Percentiles rank a stretch among this genome's conserved stretches.
These are phyloP conservation scores for Drosophila kepulauana DNA, from an alignment of 1,140 invertebrate species.

Conservation along the genomic window DNA sequence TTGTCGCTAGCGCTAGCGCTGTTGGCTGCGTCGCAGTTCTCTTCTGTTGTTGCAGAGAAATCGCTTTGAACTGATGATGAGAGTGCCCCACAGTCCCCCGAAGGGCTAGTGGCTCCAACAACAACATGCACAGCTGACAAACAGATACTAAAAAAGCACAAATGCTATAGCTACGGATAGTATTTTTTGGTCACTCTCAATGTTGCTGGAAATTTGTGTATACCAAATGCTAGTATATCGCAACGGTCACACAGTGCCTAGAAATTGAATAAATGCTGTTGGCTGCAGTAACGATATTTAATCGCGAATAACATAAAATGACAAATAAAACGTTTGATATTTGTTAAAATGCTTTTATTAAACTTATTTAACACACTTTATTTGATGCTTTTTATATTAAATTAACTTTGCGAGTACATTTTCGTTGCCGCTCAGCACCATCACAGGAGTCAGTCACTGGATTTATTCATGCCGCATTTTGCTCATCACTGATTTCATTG, in stretches of 20 bases:
- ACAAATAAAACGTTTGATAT: no score
- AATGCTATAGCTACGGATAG: background rate
- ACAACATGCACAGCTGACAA: constrained; percentile 32
- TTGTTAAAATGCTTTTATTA: no score
- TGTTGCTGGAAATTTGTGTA: background rate
- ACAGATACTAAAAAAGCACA: constrained; percentile 1
- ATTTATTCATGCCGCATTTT: background rate
- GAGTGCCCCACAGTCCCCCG: constrained; percentile 15
- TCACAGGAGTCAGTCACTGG: constrained; percentile 3
- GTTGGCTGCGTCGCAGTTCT: constrained; percentile 10
- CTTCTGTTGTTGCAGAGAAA: constrained; percentile 53
- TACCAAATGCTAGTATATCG: background rate
- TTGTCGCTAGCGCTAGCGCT: constrained; percentile 28
- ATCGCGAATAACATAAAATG: no score
- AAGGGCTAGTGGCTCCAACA: constrained; percentile 26
- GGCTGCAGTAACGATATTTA: background rate
- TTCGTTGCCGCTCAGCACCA: background rate
- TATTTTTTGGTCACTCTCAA: background rate
- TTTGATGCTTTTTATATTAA: no score
- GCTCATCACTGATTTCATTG: constrained; percentile 29
- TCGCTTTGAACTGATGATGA: constrained; percentile 37
- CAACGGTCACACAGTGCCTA: constrained; percentile 4
- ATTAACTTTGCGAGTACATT: no score
- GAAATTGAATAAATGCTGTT: background rate
- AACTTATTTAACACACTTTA: no score